Percentiles rank a stretch among this genome's conserved stretches.
Evolutionary conservation across 2,113 vertebrate species (phyloP).

Genomic region (Elephas maximus): DNA sequence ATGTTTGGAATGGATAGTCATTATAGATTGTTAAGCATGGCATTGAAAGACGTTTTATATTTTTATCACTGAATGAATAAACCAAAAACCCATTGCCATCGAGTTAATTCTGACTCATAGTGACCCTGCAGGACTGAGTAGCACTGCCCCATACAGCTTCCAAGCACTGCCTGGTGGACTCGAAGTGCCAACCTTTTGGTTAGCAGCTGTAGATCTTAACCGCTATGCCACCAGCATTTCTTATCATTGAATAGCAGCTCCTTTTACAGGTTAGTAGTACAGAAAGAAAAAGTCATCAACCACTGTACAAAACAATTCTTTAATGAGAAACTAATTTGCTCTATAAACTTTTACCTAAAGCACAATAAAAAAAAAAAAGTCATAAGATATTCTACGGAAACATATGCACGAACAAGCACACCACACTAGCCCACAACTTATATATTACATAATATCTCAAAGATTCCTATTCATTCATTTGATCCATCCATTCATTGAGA

Average conservation of each 20-base stretch:
- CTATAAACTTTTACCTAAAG: no score
- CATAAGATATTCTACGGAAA: neutral
- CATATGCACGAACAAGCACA: neutral
- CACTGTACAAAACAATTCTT: no score
- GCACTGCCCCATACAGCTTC: no score
- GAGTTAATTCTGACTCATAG: no score
- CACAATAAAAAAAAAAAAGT: neutral
- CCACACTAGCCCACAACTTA: neutral
- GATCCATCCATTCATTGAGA: neutral
- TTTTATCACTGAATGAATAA: neutral
- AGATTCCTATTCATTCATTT: conserved; percentile 30
- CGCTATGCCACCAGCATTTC: no score
- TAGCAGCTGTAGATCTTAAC: no score
- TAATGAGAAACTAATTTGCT: no score
- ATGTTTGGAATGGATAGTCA: neutral
- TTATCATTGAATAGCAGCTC: neutral
- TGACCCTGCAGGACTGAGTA: no score
- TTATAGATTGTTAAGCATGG: neutral
- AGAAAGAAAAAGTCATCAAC: neutral
- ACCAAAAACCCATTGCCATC: no score
- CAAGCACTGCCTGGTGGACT: no score
- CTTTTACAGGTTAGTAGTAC: neutral
- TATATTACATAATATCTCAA: neutral
- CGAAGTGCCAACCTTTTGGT: no score
- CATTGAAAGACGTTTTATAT: neutral